Percentiles rank a stretch among this genome's conserved stretches.
These are phyloP conservation scores for Clostera curtula DNA, from an alignment of 2,888 invertebrate genomes.

Conservation along the genomic window DNA sequence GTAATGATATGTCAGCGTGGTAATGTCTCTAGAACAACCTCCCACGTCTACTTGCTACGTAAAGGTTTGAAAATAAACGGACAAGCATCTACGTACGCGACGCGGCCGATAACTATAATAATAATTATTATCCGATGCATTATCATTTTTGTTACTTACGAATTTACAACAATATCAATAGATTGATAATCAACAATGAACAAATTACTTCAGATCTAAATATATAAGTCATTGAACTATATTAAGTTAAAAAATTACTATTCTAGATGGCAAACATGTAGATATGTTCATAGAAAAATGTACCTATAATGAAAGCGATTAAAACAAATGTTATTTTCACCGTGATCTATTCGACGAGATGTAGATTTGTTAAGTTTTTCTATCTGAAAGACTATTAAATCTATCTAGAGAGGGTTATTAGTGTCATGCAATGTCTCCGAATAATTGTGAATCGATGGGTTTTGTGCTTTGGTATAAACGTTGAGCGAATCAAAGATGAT, in stretches of 20 bases:
- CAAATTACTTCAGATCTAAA: conserved; percentile 49
- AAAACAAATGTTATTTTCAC: conserved; percentile 30
- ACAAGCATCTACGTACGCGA: conserved; percentile 15
- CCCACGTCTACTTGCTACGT: conserved; percentile 20
- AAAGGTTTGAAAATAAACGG: conserved; percentile 26
- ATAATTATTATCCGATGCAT: conserved; percentile 15
- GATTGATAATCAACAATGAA: conserved; percentile 25
- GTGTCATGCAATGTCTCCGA: conserved; percentile 61
- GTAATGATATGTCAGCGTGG: conserved; percentile 12
- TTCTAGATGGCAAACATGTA: conserved; percentile 46
- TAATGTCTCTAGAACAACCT: too few species aligned
- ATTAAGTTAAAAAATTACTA: conserved; percentile 30
- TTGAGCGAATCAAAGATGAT: conserved; percentile 70
- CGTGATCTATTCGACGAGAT: conserved; percentile 36
- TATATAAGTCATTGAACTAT: conserved; percentile 30
- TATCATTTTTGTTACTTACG: conserved; percentile 14
- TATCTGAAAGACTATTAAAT: conserved; percentile 70
- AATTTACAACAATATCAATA: conserved; percentile 24
- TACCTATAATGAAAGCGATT: conserved; percentile 29
- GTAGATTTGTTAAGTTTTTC: conserved; percentile 70
- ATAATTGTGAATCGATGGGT: conserved; percentile 71
- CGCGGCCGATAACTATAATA: conserved; percentile 12
- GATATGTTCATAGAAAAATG: conserved; percentile 43
- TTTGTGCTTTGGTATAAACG: conserved; percentile 74
- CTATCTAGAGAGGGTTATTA: conserved; percentile 50